Evolutionary conservation across 2,888 invertebrate genomes (phyloP).

Genomic region (Oligia fasciuncula): DNA sequence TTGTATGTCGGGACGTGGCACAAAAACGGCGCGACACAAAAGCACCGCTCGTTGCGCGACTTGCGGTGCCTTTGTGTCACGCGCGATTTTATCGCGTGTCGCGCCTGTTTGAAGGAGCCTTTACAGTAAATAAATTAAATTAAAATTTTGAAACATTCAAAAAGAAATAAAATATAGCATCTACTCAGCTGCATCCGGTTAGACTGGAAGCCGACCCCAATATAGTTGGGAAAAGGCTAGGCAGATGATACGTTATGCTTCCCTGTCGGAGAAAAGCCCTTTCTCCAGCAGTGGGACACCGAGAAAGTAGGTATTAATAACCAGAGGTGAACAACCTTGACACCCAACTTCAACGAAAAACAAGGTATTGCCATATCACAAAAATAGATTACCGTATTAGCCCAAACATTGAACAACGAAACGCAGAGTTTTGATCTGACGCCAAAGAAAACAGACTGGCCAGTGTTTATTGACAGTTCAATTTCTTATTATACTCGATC

Average conservation of each 20-base stretch:
- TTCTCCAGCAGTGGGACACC: neutral
- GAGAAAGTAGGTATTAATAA: neutral
- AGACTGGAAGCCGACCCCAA: too few species aligned
- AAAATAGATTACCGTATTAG: constrained; percentile 44
- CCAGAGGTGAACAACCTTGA: constrained; percentile 12
- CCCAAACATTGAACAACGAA: constrained; percentile 48
- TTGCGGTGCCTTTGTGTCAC: too few species aligned
- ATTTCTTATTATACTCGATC: constrained; percentile 73
- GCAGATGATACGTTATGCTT: neutral
- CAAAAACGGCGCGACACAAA: too few species aligned
- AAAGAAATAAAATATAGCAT: too few species aligned
- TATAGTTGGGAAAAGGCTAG: too few species aligned
- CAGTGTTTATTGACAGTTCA: constrained; percentile 73
- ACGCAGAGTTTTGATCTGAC: constrained; percentile 69
- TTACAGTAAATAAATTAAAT: too few species aligned
- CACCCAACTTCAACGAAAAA: constrained; percentile 1
- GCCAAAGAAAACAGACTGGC: constrained; percentile 77
- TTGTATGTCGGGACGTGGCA: too few species aligned
- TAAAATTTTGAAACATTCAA: too few species aligned
- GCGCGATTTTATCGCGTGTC: too few species aligned
- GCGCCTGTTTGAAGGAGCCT: too few species aligned
- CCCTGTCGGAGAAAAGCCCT: neutral
- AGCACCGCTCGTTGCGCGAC: too few species aligned
- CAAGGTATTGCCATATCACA: constrained; percentile 4
- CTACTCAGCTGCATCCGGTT: too few species aligned